phyloP scores from a whole-genome alignment of 1,140 invertebrate genomes.

The Drosophila ananassae region DNA sequence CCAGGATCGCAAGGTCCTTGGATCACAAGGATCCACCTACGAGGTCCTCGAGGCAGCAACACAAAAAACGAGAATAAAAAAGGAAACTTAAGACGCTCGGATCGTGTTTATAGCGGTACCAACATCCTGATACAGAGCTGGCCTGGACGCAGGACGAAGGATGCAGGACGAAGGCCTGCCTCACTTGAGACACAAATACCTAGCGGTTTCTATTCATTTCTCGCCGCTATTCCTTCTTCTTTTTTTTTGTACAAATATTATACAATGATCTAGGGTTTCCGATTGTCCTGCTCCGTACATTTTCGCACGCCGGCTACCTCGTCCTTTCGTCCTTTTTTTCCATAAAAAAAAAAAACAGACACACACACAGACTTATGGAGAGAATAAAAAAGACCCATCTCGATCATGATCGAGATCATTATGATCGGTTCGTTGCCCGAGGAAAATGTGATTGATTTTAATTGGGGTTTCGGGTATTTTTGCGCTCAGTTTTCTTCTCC shows the following conservation, averaged over 20 bases:
- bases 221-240: conserved; percentile 10
- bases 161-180: conserved; percentile 18
- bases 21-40: conserved; percentile 48
- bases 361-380: conserved; percentile 27
- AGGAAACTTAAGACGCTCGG: conserved; percentile 74
- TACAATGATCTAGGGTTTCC: conserved; percentile 64
- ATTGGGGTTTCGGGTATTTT: conserved; percentile 47
- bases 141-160: conserved; percentile 67
- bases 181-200: conserved; percentile 66
- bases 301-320: conserved; percentile 32
- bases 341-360: conserved; percentile 10
- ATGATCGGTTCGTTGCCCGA: conserved; percentile 57
- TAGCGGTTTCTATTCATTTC: conserved; percentile 65
- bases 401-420: conserved; percentile 15
- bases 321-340: conserved; percentile 6
- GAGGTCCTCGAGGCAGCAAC: background rate
- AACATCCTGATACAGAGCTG: conserved; percentile 67
- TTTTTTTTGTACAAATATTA: conserved; percentile 60
- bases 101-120: conserved; percentile 78
- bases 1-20: conserved; percentile 10
- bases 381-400: conserved; percentile 21
- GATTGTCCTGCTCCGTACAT: conserved; percentile 19
- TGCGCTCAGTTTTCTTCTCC: background rate
- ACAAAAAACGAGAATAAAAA: conserved; percentile 17
- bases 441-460: conserved; percentile 77